Evolutionary conservation across 2,113 vertebrate genomes (phyloP).

Genomic region (Chamaea fasciata): DNA sequence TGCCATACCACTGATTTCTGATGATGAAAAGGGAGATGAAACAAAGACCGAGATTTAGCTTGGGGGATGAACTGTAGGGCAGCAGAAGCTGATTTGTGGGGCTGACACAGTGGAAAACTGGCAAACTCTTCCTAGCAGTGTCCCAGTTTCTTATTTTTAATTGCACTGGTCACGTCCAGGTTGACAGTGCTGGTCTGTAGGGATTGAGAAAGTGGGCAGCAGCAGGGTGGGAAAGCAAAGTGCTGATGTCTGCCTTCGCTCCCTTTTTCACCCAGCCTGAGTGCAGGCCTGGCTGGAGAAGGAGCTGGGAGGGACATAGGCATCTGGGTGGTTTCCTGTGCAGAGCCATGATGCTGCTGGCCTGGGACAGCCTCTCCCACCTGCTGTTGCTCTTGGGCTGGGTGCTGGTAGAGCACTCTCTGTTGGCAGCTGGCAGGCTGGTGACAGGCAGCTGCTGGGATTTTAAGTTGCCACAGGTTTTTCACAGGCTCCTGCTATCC

Average conservation of each 20-base stretch:
- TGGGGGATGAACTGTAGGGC: not conserved
- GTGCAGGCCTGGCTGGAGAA: not conserved
- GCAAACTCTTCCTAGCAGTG: not conserved
- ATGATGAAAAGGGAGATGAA: not conserved
- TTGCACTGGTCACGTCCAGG: not conserved
- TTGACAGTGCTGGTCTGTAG: not conserved
- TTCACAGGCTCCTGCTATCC: not conserved
- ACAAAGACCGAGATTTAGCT: not conserved
- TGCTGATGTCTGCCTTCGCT: not conserved
- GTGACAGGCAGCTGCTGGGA: not conserved
- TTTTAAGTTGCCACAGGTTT: not conserved
- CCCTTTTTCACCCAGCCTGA: not conserved
- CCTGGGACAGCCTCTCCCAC: not conserved
- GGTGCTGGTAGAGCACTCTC: not conserved
- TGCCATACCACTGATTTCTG: not conserved
- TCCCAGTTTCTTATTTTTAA: not conserved
- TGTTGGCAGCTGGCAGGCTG: not conserved
- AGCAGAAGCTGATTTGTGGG: not conserved
- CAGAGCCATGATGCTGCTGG: not conserved
- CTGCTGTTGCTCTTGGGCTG: not conserved
- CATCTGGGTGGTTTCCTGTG: not conserved
- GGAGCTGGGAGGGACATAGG: not conserved
- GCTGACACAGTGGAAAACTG: not conserved
- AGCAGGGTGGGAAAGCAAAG: not conserved
- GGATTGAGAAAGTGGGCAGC: not conserved